Evolutionary conservation across 2,797 vertebrate species (phyloP), one percentile per base, ranked within the genome.

Genomic region (Lophius americanus): DNA sequence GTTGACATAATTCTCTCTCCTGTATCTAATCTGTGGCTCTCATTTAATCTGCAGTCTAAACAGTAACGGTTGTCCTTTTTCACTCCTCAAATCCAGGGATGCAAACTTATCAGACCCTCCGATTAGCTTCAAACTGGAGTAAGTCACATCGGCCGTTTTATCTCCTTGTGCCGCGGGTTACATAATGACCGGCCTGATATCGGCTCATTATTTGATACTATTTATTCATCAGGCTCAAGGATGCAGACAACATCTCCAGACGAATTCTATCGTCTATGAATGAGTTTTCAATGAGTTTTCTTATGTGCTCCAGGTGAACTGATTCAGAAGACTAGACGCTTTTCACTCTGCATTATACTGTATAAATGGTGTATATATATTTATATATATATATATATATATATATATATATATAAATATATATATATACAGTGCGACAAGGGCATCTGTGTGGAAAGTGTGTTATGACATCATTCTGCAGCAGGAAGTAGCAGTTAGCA

Each of bases 51-150:
- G 33, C 7, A 13, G 8, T 64, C 43, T 39, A 37, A 58, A 57
- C 64, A 59, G 10, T 13, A 1, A 14, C 36, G 42, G 33, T n/a
- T 53, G 36, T 47, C 36, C 5, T 39, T 51, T 58, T 1, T 23
- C 23, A 23, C 41, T 43, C 3, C 7, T 4, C 8, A 2, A 13
- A 51, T 23, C 42, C 33, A 38, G 4, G 7, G 35, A 59, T 23
- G 47, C 5, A 12, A 53, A 75, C 43, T 7, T 14, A 46, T 41
- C 12, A 37, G 39, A 5, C 54, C 39, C 14, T 58, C 9, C 13
- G 65, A 75, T 69, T 55, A 50, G 8, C 50, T 38, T 64, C 7
- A 51, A 67, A 73, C 36, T 51, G 32, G 43, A 59, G 43, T 64
- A 60, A 55, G 60, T 69, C 65, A 75, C 38, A 50, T 59, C 14